Base-by-base conservation (phyloP, 1,140 invertebrate species). In the Meloidogyne floridensis region DNA sequence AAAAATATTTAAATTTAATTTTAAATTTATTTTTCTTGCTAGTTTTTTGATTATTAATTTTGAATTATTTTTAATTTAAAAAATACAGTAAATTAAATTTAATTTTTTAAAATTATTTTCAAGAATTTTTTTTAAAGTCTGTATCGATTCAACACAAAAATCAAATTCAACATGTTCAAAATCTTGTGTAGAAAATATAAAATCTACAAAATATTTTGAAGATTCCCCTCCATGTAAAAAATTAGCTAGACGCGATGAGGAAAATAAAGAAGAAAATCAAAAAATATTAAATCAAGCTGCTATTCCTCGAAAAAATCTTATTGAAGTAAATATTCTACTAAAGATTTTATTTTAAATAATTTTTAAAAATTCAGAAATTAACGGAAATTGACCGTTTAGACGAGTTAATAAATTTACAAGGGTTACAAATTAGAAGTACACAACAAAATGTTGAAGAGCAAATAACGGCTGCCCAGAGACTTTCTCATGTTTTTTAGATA, bases 391-490 rank as follows among this genome's bases (percentile, higher is more conserved):
- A 47, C 47, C 47, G 83, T 18, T 71, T 89, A 2, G 87, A 88
- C 32, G 71, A 72, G 4, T 80, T 89, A 43, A 87, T 89, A 71
- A 89, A 89, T 80, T 80, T 89, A 10, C 79, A 75, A 51, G 88
- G 88, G 91, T 95, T 97, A 91, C 96, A 96, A 92, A 96, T 96
- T 90, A 87, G 81, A 56, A 88, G 80, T 13, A 87, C 84, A n/a
- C 92, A 91, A 88, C 92, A 91, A 20, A 83, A 85, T 54, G 54
- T 69, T n/a, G 56, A 42, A 18, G 84, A 85, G 72, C 72, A 56
- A 13, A 43, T 75, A 11, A 65, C 76, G 10, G 84, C 87, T 18
- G 42, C 75, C 71, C 73, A 86, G 74, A 85, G 86, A 42, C 87
- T 88, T 59, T 89, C 87, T 13, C 77, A 78, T 51, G 77, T 76